Percentiles rank a stretch among this genome's conserved stretches.
Evolutionary conservation across 2,888 invertebrate species (phyloP).

Genomic region (Hydraecia micacea): DNA sequence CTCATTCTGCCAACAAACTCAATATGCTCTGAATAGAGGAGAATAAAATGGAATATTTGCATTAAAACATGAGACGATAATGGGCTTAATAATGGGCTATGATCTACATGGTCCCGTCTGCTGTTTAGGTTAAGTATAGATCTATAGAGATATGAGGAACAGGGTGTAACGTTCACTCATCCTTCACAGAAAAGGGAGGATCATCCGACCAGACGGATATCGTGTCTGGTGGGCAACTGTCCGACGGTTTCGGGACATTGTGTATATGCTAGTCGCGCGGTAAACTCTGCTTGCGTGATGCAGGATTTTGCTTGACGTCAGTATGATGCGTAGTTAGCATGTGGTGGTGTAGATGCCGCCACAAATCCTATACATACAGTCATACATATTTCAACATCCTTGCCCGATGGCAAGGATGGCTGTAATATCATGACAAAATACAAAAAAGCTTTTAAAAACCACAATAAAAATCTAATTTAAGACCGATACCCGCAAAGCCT

Average conservation of each 20-base stretch:
- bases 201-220: background rate
- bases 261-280: background rate
- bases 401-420: too few species aligned
- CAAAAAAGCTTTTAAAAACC: slow-evolving; percentile 57
- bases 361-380: background rate
- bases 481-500: slow-evolving; percentile 56
- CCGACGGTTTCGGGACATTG: background rate
- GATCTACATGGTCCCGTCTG: background rate
- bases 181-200: too few species aligned
- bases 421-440: slow-evolving; percentile 17
- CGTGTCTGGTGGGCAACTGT: background rate
- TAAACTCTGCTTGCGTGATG: background rate
- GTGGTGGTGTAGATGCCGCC: background rate
- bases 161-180: too few species aligned
- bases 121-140: background rate
- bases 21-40: background rate
- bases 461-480: slow-evolving; percentile 63
- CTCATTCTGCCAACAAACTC: slow-evolving; percentile 12
- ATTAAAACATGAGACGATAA: background rate
- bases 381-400: slow-evolving; percentile 4
- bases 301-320: background rate
- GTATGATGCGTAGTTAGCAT: background rate
- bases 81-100: background rate
- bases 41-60: background rate
- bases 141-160: too few species aligned